Evolutionary conservation across 1,140 invertebrate genomes (phyloP).

Genomic region (Planococcus citri): DNA sequence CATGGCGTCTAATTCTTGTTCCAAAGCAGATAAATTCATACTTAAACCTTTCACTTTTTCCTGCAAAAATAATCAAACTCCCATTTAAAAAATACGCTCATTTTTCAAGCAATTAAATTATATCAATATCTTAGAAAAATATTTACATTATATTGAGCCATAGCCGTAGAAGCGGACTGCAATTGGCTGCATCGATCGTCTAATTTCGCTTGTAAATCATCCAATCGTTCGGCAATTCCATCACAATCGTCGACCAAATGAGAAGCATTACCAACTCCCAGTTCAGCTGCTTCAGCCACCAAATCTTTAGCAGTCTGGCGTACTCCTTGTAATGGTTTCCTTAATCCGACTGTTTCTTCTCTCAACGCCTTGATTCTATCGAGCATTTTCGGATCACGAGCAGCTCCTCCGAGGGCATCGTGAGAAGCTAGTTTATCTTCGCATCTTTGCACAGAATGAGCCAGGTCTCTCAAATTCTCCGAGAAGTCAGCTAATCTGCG

Average conservation of each 20-base stretch:
- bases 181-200: slow-evolving; percentile 66
- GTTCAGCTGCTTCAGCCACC: slow-evolving; percentile 50
- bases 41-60: slow-evolving; percentile 66
- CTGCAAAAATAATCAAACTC: slow-evolving; percentile 31
- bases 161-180: slow-evolving; percentile 73
- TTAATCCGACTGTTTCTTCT: slow-evolving; percentile 60
- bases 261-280: slow-evolving; percentile 35
- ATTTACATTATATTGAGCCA: slow-evolving; percentile 62
- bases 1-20: slow-evolving; percentile 71
- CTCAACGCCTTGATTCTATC: slow-evolving; percentile 64
- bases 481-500: slow-evolving; percentile 71
- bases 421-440: slow-evolving; percentile 76
- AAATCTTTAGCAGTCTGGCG: slow-evolving; percentile 59
- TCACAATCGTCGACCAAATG: slow-evolving; percentile 61
- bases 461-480: slow-evolving; percentile 68
- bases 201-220: slow-evolving; percentile 59
- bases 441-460: slow-evolving; percentile 66
- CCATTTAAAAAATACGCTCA: background rate
- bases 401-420: slow-evolving; percentile 60
- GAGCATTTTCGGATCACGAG: slow-evolving; percentile 66
- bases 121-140: background rate
- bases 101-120: slow-evolving; percentile 20
- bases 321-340: slow-evolving; percentile 60
- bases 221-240: slow-evolving; percentile 60
- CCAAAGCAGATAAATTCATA: slow-evolving; percentile 61